These are phyloP conservation scores for Drosophila conformis DNA, from an alignment of 2,888 invertebrate genomes.

Conservation along the genomic window DNA sequence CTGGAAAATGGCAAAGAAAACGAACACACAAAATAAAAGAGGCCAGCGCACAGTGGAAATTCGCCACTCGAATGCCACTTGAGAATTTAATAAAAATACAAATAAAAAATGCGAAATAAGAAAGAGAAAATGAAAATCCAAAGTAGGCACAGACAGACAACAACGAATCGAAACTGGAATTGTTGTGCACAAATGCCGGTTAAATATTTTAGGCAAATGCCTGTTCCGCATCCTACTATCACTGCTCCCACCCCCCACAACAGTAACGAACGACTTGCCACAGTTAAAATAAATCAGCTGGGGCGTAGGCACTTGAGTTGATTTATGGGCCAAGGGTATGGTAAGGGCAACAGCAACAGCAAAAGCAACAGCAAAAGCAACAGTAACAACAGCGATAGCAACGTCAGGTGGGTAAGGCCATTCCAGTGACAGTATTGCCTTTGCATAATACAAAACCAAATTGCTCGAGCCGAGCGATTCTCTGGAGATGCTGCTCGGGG, in stretches of 20 bases:
- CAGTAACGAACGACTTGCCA: conserved; percentile 50
- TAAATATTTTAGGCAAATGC: conserved; percentile 79
- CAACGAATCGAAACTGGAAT: conserved; percentile 65
- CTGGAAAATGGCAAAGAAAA: conserved; percentile 69
- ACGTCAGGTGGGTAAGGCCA: conserved; percentile 60
- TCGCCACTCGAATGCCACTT: conserved; percentile 75
- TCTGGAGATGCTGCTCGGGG: conserved; percentile 43
- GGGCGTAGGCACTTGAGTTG: conserved; percentile 80
- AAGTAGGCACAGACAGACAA: conserved; percentile 11
- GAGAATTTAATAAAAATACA: conserved; percentile 75
- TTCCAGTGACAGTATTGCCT: conserved; percentile 60
- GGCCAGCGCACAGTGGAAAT: conserved; percentile 45
- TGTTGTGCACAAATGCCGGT: conserved; percentile 77
- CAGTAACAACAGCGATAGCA: not conserved
- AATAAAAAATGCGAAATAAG: conserved; percentile 13
- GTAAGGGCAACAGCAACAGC: conserved; percentile 38
- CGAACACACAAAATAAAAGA: conserved; percentile 16
- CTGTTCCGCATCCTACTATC: conserved; percentile 2
- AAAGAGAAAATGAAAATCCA: conserved; percentile 8
- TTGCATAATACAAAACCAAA: conserved; percentile 67
- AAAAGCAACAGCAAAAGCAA: not conserved
- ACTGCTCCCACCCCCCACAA: not conserved
- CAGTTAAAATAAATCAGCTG: conserved; percentile 75
- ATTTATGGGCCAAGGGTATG: conserved; percentile 69
- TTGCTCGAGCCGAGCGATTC: conserved; percentile 44